A percentile compares a stretch with the other conserved stretches of the same genome.
These are phyloP conservation scores for Autographa gamma DNA, from an alignment of 2,888 invertebrate species.

Conservation along the genomic window DNA sequence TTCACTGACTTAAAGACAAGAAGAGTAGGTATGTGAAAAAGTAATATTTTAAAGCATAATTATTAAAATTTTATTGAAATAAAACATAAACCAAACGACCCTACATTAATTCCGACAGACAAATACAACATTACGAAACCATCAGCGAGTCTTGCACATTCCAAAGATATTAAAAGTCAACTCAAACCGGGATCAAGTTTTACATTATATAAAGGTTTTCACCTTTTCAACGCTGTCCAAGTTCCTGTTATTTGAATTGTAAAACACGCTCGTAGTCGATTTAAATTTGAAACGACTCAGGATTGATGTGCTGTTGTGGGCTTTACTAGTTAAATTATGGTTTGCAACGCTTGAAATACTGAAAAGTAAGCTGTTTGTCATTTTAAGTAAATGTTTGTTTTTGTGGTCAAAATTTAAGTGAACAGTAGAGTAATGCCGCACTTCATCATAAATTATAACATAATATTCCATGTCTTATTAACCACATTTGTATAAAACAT, in stretches of 20 bases:
- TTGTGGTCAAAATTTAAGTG: background rate
- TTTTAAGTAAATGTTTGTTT: background rate
- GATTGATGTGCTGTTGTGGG: slow-evolving; percentile 62
- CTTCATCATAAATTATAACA: no score
- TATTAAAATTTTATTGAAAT: no score
- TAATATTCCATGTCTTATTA: no score
- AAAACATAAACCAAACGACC: background rate
- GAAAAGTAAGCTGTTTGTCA: slow-evolving; percentile 19
- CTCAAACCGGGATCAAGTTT: slow-evolving; percentile 67
- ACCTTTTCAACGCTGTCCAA: slow-evolving; percentile 69
- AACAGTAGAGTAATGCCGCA: background rate
- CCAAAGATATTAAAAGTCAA: slow-evolving; percentile 73
- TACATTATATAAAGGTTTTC: slow-evolving; percentile 74
- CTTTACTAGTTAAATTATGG: slow-evolving; percentile 48
- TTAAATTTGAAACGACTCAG: slow-evolving; percentile 71
- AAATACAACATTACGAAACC: slow-evolving; percentile 31
- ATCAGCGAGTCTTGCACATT: slow-evolving; percentile 38
- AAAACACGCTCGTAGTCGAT: slow-evolving; percentile 69
- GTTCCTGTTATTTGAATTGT: slow-evolving; percentile 76
- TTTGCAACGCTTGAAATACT: slow-evolving; percentile 23
- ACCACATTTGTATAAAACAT: background rate
- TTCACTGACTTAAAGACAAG: no score
- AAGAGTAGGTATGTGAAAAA: no score
- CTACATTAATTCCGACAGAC: slow-evolving; percentile 10
- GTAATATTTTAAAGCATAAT: no score